Conservation (phyloP, 2,113 vertebrate genomes). For the Erythrolamprus reginae region DNA sequence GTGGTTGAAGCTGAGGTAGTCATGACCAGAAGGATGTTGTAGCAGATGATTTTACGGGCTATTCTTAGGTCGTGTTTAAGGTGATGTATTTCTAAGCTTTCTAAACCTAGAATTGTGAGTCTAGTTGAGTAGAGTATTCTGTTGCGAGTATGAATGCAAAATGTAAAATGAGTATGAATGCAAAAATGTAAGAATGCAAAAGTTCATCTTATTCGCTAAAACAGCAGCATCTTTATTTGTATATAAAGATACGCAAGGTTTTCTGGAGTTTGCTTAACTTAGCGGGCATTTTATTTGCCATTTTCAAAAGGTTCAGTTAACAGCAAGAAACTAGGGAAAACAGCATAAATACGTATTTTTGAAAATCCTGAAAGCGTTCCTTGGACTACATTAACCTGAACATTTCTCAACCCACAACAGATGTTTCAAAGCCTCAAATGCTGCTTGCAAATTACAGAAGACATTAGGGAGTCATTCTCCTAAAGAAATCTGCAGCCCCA, state of each 20-base stretch:
- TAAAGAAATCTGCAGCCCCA: not conserved
- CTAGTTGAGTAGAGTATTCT: too few species aligned
- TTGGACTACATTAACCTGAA: slow-evolving; percentile 15
- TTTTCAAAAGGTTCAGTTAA: accelerated
- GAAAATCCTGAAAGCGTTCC: not conserved
- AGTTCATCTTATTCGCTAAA: not conserved
- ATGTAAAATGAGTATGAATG: too few species aligned
- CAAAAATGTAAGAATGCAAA: too few species aligned
- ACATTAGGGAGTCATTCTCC: not conserved
- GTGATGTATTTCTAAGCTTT: too few species aligned
- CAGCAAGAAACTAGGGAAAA: slow-evolving; percentile 14
- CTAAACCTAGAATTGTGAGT: too few species aligned
- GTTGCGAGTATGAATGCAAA: too few species aligned
- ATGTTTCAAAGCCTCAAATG: slow-evolving; percentile 34
- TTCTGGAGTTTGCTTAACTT: not conserved
- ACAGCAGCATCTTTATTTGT: not conserved
- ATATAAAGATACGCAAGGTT: not conserved
- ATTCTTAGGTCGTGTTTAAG: too few species aligned
- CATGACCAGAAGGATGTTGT: too few species aligned
- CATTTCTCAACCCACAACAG: slow-evolving; percentile 1
- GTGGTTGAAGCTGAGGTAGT: too few species aligned
- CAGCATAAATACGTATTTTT: not conserved
- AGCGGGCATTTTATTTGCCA: not conserved
- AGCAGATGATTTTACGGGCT: too few species aligned
- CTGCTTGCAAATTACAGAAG: slow-evolving; percentile 14